phyloP scores from a whole-genome alignment of 2,113 vertebrate genomes.

The Cromileptes altivelis region DNA sequence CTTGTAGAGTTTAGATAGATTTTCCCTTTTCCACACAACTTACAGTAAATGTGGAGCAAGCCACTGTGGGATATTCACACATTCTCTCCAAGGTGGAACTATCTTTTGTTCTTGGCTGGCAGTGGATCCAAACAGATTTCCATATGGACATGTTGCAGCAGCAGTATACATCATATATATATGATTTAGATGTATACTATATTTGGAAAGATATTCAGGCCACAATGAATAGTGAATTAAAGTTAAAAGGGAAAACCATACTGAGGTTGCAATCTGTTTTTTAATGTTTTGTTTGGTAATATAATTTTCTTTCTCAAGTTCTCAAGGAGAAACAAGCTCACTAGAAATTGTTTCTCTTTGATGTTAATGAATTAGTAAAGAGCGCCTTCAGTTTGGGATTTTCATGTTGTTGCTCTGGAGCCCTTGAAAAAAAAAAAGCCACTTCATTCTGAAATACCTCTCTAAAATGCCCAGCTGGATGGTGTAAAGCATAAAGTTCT shows the following conservation, averaged over 20 bases:
- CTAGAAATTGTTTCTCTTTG: slow-evolving; percentile 51
- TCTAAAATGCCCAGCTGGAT: slow-evolving; percentile 50
- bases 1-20: slow-evolving; percentile 4
- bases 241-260: slow-evolving; percentile 21
- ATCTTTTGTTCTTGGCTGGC: slow-evolving; percentile 67
- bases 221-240: slow-evolving; percentile 17
- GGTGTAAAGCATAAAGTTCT: slow-evolving; percentile 22
- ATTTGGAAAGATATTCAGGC: slow-evolving; percentile 51
- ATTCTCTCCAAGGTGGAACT: slow-evolving; percentile 56
- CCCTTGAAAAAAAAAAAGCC: slow-evolving; percentile 15
- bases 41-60: slow-evolving; percentile 68
- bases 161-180: slow-evolving; percentile 19
- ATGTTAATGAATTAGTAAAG: slow-evolving; percentile 60
- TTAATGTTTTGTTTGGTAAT: slow-evolving; percentile 41
- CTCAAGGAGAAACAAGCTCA: slow-evolving; percentile 43
- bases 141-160: slow-evolving; percentile 57
- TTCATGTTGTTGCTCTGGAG: slow-evolving; percentile 37
- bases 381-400: slow-evolving; percentile 45
- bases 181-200: slow-evolving; percentile 43
- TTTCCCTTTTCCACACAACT: slow-evolving; percentile 34
- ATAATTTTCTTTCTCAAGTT: slow-evolving; percentile 47
- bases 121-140: slow-evolving; percentile 56
- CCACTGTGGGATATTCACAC: slow-evolving; percentile 65
- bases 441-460: slow-evolving; percentile 42
- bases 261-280: slow-evolving; percentile 24